Evolutionary conservation across 1,140 invertebrate species (phyloP).

Genomic region (Mizuhopecten yessoensis): DNA sequence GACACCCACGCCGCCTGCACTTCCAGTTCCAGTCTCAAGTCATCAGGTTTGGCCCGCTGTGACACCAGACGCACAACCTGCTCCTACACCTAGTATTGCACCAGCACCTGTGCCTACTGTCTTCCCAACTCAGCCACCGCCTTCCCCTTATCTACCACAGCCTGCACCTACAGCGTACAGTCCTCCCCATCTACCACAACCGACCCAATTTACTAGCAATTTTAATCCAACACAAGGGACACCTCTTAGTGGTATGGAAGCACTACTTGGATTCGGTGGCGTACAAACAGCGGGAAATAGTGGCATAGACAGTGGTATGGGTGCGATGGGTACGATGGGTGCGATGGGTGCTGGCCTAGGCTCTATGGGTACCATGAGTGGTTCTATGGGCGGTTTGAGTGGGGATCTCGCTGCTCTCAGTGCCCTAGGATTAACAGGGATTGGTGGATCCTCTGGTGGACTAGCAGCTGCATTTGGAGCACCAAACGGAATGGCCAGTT

Average conservation of each 20-base stretch:
- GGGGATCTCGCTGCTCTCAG: neutral
- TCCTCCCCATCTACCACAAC: neutral
- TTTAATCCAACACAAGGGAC: neutral
- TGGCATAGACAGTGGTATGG: neutral
- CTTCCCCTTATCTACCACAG: neutral
- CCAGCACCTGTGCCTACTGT: neutral
- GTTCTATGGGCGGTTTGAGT: neutral
- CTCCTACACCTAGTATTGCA: neutral
- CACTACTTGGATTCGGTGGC: neutral
- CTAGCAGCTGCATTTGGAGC: neutral
- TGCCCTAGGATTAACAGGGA: neutral
- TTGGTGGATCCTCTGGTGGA: neutral
- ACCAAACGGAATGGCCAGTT: neutral
- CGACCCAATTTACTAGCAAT: neutral
- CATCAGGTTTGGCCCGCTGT: neutral
- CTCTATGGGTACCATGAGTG: neutral
- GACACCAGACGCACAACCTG: neutral
- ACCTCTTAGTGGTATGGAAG: neutral
- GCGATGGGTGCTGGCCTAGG: neutral
- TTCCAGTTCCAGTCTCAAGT: neutral
- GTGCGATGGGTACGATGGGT: neutral
- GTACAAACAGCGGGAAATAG: neutral
- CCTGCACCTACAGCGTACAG: neutral
- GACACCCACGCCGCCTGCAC: neutral
- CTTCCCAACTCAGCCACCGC: neutral